A percentile compares a stretch with the other conserved stretches of the same genome.
These are phyloP conservation scores for Netelia virgata DNA, from an alignment of 2,888 invertebrate species.

Conservation along the genomic window DNA sequence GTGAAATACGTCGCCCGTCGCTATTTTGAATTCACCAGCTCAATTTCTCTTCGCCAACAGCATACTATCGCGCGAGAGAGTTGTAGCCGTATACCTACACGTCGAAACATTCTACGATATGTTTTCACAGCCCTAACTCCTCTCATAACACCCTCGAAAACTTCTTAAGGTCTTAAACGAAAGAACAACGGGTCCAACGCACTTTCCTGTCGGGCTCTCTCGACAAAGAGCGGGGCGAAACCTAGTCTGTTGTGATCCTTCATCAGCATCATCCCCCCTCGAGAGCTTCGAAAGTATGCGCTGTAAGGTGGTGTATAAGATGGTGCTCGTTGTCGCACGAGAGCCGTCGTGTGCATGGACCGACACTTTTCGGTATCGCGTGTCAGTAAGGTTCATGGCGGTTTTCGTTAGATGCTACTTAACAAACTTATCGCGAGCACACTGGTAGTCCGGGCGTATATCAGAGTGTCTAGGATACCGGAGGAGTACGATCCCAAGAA, in stretches of 20 bases:
- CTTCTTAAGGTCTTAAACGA: slow-evolving; percentile 52
- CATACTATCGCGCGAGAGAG: too few relatives aligned
- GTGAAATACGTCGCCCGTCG: too few relatives aligned
- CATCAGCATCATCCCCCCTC: slow-evolving; percentile 56
- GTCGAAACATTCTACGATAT: background rate
- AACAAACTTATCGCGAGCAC: slow-evolving; percentile 82
- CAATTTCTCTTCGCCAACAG: too few relatives aligned
- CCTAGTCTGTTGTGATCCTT: slow-evolving; percentile 36
- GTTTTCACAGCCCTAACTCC: background rate
- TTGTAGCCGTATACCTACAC: background rate
- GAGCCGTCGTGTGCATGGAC: slow-evolving; percentile 16
- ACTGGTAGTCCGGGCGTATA: slow-evolving; percentile 35
- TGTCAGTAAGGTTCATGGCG: slow-evolving; percentile 82
- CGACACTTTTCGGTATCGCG: slow-evolving; percentile 76
- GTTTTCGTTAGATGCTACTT: slow-evolving; percentile 83
- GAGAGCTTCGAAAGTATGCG: slow-evolving; percentile 63
- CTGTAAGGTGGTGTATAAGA: slow-evolving; percentile 56
- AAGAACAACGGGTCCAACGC: slow-evolving; percentile 45
- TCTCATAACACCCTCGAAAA: slow-evolving; percentile 3
- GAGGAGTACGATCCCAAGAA: slow-evolving; percentile 41
- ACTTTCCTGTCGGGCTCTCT: slow-evolving; percentile 4
- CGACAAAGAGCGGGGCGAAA: background rate
- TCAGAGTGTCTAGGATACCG: slow-evolving; percentile 48
- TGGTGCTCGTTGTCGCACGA: slow-evolving; percentile 34
- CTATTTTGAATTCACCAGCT: too few relatives aligned